Evolutionary conservation across 1,140 invertebrate genomes (phyloP).

Genomic region (Magallana ariakensis): DNA sequence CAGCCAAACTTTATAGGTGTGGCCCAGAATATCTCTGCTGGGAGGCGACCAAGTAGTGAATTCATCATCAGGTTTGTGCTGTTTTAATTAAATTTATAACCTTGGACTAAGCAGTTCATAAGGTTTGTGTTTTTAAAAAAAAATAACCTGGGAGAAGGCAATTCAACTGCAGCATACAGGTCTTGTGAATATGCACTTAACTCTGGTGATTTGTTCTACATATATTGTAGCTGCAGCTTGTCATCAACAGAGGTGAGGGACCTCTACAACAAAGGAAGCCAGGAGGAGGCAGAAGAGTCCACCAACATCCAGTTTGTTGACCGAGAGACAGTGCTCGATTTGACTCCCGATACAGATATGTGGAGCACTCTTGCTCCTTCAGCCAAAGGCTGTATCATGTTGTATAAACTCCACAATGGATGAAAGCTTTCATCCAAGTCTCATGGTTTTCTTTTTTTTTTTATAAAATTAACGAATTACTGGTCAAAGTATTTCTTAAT

Average conservation of each 20-base stretch:
- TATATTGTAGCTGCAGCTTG: conserved; percentile 68
- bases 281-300: conserved; percentile 78
- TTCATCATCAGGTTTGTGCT: conserved; percentile 76
- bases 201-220: too few species aligned
- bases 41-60: conserved; percentile 77
- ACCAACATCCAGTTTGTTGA: conserved; percentile 72
- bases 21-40: conserved; percentile 73
- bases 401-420: conserved; percentile 45
- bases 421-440: background rate
- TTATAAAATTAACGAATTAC: too few species aligned
- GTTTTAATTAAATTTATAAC: too few species aligned
- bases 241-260: conserved; percentile 66
- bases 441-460: too few species aligned
- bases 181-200: too few species aligned
- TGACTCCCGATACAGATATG: conserved; percentile 62
- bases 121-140: too few species aligned
- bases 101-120: too few species aligned
- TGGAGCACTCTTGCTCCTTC: conserved; percentile 76
- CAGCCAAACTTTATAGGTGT: conserved; percentile 76
- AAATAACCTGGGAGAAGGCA: too few species aligned
- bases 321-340: conserved; percentile 56
- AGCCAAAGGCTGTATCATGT: conserved; percentile 73
- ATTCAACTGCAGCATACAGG: too few species aligned
- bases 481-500: too few species aligned
- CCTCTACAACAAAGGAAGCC: conserved; percentile 73